Evolutionary conservation across 2,113 vertebrate genomes (phyloP), one percentile per base, ranked within the genome.

Genomic region (Leptosomus discolor): DNA sequence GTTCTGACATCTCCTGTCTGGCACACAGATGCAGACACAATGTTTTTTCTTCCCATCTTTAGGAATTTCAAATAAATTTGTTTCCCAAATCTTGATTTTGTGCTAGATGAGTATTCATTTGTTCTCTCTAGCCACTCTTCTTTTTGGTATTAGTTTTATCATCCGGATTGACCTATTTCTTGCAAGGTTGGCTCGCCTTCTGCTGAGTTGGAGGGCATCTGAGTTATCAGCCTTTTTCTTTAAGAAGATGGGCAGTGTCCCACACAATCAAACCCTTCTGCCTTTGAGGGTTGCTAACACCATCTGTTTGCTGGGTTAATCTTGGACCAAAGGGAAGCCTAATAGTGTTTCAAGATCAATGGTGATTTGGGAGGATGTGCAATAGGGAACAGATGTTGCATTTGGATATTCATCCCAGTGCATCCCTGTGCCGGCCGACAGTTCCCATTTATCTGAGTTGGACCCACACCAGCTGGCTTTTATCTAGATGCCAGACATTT

Each of bases 341-440:
- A 45, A 75, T 83, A 74, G 17, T 14, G 21, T 81, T 89, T 85
- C 48, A 61, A 17, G 32, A 88, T 95, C 89, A 78, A 2, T 87
- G 50, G 41, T 1, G 5, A 61, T 92, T 94, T 92, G 57, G n/a
- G 86, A 79, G 73, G 84, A 61, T 73, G 37, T 85, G 69, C 86
- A 79, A 14, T 58, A 73, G 95, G 80, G 80, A 96, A 64, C 95
- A 96, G 94, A 97, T 95, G 94, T 94, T 93, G 26, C 19, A 34
- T 77, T 68, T 18, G 20, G 92, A 67, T 96, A 57, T 87, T 92
- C 1, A 4, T 92, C 77, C 45, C 61, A 54, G 27, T 73, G 79
- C 71, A 53, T 84, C 53, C 83, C 53, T 78, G 27, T 71, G 73
- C 76, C 84, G 29, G 65, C 84, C 3, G 1, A n/a, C 68, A 76